Evolutionary conservation across 2,113 vertebrate genomes (phyloP).

Genomic region (Phrynosoma blainvillii): DNA sequence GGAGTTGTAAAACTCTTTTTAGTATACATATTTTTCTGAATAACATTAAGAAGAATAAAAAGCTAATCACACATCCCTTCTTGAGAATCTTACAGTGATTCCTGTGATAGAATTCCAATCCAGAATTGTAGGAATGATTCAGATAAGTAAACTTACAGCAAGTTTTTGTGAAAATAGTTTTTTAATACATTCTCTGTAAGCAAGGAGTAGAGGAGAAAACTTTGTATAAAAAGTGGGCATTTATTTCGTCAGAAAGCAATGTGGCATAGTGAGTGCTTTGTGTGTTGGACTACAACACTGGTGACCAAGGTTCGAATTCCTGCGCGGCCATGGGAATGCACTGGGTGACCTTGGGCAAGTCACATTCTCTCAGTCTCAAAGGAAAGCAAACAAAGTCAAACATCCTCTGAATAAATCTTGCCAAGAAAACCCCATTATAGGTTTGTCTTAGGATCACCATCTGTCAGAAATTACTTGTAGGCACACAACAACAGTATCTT

Average conservation of each 20-base stretch:
- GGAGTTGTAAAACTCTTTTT: background rate
- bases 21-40: background rate
- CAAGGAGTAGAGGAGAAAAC: background rate
- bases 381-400: no score
- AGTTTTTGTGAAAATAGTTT: background rate
- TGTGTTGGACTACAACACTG: no score
- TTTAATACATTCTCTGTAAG: background rate
- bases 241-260: background rate
- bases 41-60: slow-evolving; percentile 21
- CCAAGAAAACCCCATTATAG: background rate
- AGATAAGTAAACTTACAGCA: background rate
- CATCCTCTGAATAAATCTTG: no score
- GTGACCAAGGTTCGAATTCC: no score
- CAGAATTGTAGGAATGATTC: background rate
- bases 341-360: no score
- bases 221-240: background rate
- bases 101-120: background rate
- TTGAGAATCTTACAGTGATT: background rate
- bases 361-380: no score
- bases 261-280: background rate
- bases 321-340: no score
- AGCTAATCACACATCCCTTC: background rate
- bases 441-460: no score
- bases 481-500: background rate
- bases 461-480: no score